Percentiles rank a stretch among this genome's conserved stretches.
Evolutionary conservation across 1,140 invertebrate genomes (phyloP).

Genomic region (Microplitis mediator): DNA sequence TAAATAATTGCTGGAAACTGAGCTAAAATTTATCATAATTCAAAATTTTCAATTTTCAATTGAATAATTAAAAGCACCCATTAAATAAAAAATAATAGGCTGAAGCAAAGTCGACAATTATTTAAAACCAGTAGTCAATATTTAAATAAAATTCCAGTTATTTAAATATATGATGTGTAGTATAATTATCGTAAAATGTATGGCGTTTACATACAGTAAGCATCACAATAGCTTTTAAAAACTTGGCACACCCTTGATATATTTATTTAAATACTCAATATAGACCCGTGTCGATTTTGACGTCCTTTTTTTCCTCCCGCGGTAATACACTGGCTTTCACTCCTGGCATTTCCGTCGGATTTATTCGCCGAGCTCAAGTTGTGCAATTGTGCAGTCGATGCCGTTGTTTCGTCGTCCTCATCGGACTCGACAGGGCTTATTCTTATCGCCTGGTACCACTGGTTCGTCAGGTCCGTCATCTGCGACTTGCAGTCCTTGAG

Average conservation of each 20-base stretch:
- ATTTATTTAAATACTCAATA: slow-evolving; percentile 54
- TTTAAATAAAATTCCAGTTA: background rate
- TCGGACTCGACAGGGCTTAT: slow-evolving; percentile 78
- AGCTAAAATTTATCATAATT: too few species aligned
- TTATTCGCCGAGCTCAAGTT: slow-evolving; percentile 22
- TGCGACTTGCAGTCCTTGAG: slow-evolving; percentile 93
- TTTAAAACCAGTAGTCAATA: background rate
- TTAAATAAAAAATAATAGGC: background rate
- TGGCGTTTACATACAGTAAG: too few species aligned
- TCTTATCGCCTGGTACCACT: slow-evolving; percentile 94
- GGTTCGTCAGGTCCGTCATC: slow-evolving; percentile 94
- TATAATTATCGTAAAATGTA: too few species aligned
- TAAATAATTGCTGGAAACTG: too few species aligned
- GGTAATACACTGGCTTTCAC: slow-evolving; percentile 33
- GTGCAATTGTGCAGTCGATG: slow-evolving; percentile 51
- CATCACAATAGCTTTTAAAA: background rate
- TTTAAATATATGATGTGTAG: too few species aligned
- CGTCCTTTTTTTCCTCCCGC: slow-evolving; percentile 41
- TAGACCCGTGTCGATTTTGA: slow-evolving; percentile 54
- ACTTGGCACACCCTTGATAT: background rate
- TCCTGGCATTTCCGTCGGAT: slow-evolving; percentile 20
- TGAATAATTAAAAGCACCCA: too few species aligned
- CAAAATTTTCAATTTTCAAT: too few species aligned
- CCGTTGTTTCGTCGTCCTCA: slow-evolving; percentile 67
- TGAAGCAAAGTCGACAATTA: background rate